Conservation (phyloP, 2,888 invertebrate genomes). For the Macaria notata region DNA sequence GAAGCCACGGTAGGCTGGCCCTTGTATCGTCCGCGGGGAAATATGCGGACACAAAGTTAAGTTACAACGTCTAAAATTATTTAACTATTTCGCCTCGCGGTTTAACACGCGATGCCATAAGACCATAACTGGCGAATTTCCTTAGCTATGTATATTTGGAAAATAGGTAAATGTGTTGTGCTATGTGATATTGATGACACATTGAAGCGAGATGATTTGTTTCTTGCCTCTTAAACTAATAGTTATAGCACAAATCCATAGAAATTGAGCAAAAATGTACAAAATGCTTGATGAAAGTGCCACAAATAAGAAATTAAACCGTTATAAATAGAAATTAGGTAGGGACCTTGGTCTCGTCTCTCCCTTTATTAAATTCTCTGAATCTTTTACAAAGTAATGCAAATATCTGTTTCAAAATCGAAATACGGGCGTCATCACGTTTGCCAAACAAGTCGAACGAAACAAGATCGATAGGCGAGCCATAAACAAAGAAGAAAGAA, state of each 20-base stretch:
- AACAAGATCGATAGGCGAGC: constrained; percentile 50
- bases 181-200: too few relatives aligned
- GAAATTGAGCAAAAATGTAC: too few relatives aligned
- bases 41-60: constrained; percentile 11
- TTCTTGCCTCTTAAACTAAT: too few relatives aligned
- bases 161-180: too few relatives aligned
- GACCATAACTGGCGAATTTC: too few relatives aligned
- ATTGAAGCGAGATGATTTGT: too few relatives aligned
- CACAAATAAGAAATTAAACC: background rate
- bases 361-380: constrained; percentile 28
- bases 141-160: too few relatives aligned
- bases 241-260: too few relatives aligned
- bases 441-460: constrained; percentile 48
- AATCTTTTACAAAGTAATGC: constrained; percentile 28
- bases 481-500: constrained; percentile 60
- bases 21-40: constrained; percentile 9
- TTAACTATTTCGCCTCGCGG: background rate
- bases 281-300: too few relatives aligned
- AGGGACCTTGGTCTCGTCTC: constrained; percentile 3
- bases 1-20: constrained; percentile 2
- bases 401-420: constrained; percentile 42
- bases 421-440: constrained; percentile 45
- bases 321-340: constrained; percentile 7
- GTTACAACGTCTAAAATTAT: constrained; percentile 3
- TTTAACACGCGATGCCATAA: too few relatives aligned